These are phyloP conservation scores for Neolamprologus kungweensis DNA, from an alignment of 2,113 vertebrate genomes.

Conservation along the genomic window DNA sequence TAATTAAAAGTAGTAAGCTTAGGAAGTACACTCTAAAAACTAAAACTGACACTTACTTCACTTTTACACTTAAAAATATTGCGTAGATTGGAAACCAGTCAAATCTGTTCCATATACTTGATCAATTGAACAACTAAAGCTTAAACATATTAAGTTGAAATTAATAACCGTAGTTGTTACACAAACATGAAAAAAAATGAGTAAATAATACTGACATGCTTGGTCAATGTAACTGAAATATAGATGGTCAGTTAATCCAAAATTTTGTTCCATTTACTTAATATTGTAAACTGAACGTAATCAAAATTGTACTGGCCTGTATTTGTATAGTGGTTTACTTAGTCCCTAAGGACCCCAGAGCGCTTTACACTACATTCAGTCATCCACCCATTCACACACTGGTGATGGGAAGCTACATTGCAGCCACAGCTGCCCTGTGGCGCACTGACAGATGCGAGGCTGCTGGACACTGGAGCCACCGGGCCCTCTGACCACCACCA, in stretches of 20 bases:
- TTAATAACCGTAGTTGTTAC: background rate
- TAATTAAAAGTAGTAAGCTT: background rate
- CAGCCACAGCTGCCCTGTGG: background rate
- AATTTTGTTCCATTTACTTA: background rate
- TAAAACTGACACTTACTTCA: background rate
- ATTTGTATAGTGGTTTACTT: rapidly evolving
- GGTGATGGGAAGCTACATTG: background rate
- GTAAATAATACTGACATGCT: background rate
- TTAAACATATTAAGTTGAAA: background rate
- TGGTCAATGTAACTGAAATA: background rate
- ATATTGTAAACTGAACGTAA: background rate
- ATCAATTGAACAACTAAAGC: rapidly evolving
- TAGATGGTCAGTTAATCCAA: background rate
- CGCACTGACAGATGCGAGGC: rapidly evolving
- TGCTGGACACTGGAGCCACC: background rate
- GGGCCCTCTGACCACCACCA: background rate
- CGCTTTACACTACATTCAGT: background rate
- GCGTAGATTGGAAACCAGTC: background rate
- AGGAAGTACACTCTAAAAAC: background rate
- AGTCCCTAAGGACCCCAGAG: background rate
- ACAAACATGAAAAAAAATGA: background rate
- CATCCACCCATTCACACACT: background rate
- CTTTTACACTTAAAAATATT: background rate
- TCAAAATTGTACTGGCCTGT: background rate
- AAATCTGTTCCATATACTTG: background rate